Percentiles rank a stretch among this genome's conserved stretches.
These are phyloP conservation scores for Hephaestus fuliginosus DNA, from an alignment of 2,797 vertebrate genomes.

Conservation along the genomic window DNA sequence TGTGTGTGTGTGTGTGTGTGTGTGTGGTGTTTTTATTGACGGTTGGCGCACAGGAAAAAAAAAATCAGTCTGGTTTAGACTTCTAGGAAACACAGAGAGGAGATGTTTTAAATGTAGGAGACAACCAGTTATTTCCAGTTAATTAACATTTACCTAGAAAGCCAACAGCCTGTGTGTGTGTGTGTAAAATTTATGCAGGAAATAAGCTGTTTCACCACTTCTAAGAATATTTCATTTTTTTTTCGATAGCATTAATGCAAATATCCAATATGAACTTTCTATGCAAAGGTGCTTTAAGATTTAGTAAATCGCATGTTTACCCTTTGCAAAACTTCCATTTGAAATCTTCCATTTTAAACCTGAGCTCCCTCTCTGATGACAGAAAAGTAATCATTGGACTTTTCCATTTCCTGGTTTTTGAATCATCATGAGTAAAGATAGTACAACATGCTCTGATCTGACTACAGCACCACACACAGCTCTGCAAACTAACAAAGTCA, in stretches of 20 bases:
- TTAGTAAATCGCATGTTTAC: background rate
- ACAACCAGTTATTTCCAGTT: conserved; percentile 44
- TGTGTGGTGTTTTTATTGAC: conserved; percentile 14
- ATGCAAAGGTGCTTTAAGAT: background rate
- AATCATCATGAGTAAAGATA: too few species aligned
- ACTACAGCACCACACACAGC: too few species aligned
- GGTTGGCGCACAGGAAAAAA: conserved; percentile 32
- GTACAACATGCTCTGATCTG: too few species aligned
- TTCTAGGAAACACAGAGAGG: conserved; percentile 63
- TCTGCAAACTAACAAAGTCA: too few species aligned
- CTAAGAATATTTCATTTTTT: background rate
- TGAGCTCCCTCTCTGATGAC: too few species aligned
- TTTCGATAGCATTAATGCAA: too few species aligned
- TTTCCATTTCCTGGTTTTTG: too few species aligned
- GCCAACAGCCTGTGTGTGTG: background rate
- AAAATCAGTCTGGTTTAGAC: background rate
- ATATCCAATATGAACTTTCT: background rate
- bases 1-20: conserved; percentile 6
- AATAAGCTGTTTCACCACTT: background rate
- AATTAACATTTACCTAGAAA: conserved; percentile 43
- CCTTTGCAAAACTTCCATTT: too few species aligned
- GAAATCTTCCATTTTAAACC: background rate
- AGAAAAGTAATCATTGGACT: too few species aligned
- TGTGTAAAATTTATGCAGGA: background rate
- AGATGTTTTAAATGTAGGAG: background rate